Base-by-base conservation (phyloP, 2,888 invertebrate genomes). In the Girardia tigrina region DNA sequence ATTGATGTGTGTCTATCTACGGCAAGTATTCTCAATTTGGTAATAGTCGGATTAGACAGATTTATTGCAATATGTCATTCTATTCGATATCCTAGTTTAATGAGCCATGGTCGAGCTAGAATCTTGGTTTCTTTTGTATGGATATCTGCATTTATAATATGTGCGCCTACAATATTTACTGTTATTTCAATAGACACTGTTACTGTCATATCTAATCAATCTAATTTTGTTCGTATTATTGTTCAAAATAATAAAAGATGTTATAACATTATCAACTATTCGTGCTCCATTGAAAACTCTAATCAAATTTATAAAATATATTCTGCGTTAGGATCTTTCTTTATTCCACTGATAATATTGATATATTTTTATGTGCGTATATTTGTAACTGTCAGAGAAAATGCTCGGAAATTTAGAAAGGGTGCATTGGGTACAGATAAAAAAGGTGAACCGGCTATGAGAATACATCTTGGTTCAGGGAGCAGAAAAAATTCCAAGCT, bases 61-160 rank as follows among this genome's bases (percentile, higher is more conserved):
- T 97, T 95, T 86, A 90, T 97, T 80, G 97, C 97, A 27, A 94
- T 97, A 78, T 94, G 94, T 56, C 88, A 93, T 75, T 97, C 97
- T 0, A 91, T 97, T 81, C 91, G 90, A 83, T 97, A 97, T 86
- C 94, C 94, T 27, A 88, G 91, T 79, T 88, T 91, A 81, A 87
- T 93, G 80, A 89, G 94, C 27, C 28, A 72, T 26, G 26, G 28
- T 14, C 6, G 71, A 16, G 75, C 70, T 73, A 23, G 70, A 23
- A 28, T 75, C 29, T 26, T 75, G 23, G 75, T 75, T 12, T 26
- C 72, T n/a, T 72, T 26, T 27, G 75, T 73, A 4, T 75, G 75
- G 75, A 72, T 73, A 8, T 27, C 72, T 1, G 27, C 75, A 2
- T 75, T 75, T 29, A 23, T 75, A 2, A 73, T 75, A 28, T 75